phyloP scores from a whole-genome alignment of 2,888 invertebrate species.

The Lottia gigantea region DNA sequence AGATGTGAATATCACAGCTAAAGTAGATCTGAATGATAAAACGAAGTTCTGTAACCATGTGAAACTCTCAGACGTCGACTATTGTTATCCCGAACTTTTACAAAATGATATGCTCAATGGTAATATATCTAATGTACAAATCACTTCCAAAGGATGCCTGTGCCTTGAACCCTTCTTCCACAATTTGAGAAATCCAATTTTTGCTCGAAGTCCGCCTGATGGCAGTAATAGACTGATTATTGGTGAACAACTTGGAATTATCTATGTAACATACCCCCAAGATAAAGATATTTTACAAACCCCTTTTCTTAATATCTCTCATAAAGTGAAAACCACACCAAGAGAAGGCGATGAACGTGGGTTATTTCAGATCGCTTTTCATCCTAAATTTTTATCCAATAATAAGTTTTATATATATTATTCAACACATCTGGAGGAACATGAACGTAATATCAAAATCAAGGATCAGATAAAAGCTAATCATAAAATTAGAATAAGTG shows the following conservation, averaged over 20 bases:
- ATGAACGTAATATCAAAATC: conserved; percentile 15
- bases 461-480: neutral
- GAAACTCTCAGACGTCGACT: conserved; percentile 47
- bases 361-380: conserved; percentile 57
- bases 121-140: conserved; percentile 37
- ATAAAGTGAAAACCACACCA: conserved; percentile 36
- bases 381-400: conserved; percentile 56
- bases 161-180: conserved; percentile 51
- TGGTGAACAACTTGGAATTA: conserved; percentile 57
- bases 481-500: conserved; percentile 46
- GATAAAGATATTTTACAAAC: conserved; percentile 37
- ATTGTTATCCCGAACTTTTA: conserved; percentile 61
- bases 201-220: conserved; percentile 55
- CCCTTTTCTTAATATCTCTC: conserved; percentile 51
- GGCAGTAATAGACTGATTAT: conserved; percentile 56
- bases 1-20: conserved; percentile 28
- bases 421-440: conserved; percentile 31
- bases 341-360: conserved; percentile 55
- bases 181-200: conserved; percentile 49
- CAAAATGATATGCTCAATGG: conserved; percentile 43
- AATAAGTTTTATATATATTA: conserved; percentile 59
- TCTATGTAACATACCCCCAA: conserved; percentile 48
- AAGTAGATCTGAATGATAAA: conserved; percentile 15
- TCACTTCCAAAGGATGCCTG: conserved; percentile 52
- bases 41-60: conserved; percentile 44